Percentiles rank a stretch among this genome's conserved stretches.
These are phyloP conservation scores for Bradypus variegatus DNA, from an alignment of 2,797 vertebrate genomes.

Conservation along the genomic window DNA sequence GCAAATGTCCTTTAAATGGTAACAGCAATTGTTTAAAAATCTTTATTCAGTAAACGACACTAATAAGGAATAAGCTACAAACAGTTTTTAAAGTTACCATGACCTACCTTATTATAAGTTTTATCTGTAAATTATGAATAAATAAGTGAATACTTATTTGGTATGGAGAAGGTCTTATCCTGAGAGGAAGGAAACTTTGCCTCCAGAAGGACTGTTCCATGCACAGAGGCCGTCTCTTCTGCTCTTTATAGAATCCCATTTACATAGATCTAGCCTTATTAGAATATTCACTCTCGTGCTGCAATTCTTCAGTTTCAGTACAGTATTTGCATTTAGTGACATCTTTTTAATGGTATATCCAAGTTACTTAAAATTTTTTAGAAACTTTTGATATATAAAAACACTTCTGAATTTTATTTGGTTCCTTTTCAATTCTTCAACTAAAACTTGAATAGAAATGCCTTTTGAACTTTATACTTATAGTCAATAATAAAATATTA, in stretches of 20 bases:
- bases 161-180: conserved; percentile 38
- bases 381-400: background rate
- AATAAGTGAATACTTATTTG: conserved; percentile 7
- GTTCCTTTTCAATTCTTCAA: conserved; percentile 37
- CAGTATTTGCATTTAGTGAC: background rate
- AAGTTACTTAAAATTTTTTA: background rate
- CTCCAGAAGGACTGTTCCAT: background rate
- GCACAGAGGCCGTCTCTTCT: background rate
- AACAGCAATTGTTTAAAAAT: conserved; percentile 37
- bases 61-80: background rate
- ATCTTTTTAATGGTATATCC: background rate
- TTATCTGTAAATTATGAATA: conserved; percentile 7
- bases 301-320: background rate
- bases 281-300: background rate
- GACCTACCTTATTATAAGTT: background rate
- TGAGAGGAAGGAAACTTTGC: conserved; percentile 48
- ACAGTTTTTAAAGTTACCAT: too few relatives aligned
- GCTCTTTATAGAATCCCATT: background rate
- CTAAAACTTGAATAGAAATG: background rate
- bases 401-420: background rate
- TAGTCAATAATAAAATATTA: background rate
- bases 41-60: background rate
- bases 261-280: background rate
- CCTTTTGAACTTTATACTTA: conserved; percentile 17
- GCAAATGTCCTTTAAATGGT: conserved; percentile 26